Conservation (phyloP, 1,140 invertebrate genomes). For the Papilio aristodemus region DNA sequence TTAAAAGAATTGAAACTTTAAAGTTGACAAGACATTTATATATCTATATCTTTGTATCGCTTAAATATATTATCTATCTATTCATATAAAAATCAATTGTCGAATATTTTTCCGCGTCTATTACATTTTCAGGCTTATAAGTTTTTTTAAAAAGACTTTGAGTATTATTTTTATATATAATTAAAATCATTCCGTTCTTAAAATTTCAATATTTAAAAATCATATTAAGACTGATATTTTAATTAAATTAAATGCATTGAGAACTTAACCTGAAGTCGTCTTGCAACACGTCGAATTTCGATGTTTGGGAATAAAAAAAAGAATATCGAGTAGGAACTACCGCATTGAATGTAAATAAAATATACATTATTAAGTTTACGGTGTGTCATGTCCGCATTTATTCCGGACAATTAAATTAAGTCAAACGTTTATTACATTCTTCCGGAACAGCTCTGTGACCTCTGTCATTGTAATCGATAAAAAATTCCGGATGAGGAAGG, state of each 20-base stretch:
- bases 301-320: neutral
- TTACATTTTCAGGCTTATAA: no score
- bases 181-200: no score
- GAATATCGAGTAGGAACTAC: slow-evolving; percentile 7
- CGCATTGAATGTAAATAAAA: neutral
- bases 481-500: slow-evolving; percentile 34
- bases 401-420: slow-evolving; percentile 25
- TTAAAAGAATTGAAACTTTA: slow-evolving; percentile 1
- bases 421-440: slow-evolving; percentile 20
- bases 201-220: neutral
- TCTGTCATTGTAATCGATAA: slow-evolving; percentile 18
- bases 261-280: neutral
- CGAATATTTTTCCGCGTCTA: no score
- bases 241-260: neutral
- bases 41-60: neutral
- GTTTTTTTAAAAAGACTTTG: no score
- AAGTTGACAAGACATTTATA: neutral
- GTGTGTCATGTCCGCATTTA: neutral
- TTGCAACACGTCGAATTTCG: neutral
- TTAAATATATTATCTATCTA: no score
- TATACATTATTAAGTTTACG: no score
- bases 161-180: no score
- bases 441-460: slow-evolving; percentile 27
- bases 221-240: neutral
- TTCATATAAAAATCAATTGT: no score